Evolutionary conservation across 2,888 invertebrate genomes (phyloP).

Genomic region (Homarus gammarus): DNA sequence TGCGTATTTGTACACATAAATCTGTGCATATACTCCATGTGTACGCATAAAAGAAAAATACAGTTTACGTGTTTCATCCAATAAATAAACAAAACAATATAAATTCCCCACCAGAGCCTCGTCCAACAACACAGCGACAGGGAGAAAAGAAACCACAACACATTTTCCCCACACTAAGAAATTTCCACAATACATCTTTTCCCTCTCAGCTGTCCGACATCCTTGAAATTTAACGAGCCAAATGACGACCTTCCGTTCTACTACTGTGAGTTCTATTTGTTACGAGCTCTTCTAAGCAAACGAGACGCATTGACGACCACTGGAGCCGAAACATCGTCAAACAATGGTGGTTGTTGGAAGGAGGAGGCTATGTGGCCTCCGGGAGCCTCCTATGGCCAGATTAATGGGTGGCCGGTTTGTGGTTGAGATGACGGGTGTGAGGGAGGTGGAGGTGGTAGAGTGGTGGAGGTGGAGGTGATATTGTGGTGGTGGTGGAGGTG

Average conservation of each 20-base stretch:
- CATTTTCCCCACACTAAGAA: too few relatives aligned
- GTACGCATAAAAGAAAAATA: too few relatives aligned
- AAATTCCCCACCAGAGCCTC: too few relatives aligned
- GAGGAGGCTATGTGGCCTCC: not conserved
- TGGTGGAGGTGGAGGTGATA: not conserved
- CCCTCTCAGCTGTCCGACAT: not conserved
- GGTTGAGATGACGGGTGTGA: not conserved
- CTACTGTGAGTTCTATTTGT: conserved; percentile 35
- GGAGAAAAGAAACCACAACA: too few relatives aligned
- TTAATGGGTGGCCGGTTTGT: not conserved
- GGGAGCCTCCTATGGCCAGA: not conserved
- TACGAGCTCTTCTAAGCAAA: conserved; percentile 55
- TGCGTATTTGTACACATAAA: too few relatives aligned
- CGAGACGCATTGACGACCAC: conserved; percentile 34
- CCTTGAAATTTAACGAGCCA: conserved; percentile 23
- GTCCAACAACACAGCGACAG: too few relatives aligned
- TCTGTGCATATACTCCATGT: too few relatives aligned
- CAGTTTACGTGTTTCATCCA: too few relatives aligned
- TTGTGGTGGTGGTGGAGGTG: not conserved
- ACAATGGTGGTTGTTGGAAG: conserved; percentile 16
- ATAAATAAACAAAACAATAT: too few relatives aligned
- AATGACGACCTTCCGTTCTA: not conserved
- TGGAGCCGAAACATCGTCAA: conserved; percentile 47
- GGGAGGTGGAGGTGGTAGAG: too few relatives aligned
- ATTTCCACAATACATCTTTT: too few relatives aligned